Evolutionary conservation across 2,888 invertebrate genomes (phyloP).

Genomic region (Aethes cnicana): DNA sequence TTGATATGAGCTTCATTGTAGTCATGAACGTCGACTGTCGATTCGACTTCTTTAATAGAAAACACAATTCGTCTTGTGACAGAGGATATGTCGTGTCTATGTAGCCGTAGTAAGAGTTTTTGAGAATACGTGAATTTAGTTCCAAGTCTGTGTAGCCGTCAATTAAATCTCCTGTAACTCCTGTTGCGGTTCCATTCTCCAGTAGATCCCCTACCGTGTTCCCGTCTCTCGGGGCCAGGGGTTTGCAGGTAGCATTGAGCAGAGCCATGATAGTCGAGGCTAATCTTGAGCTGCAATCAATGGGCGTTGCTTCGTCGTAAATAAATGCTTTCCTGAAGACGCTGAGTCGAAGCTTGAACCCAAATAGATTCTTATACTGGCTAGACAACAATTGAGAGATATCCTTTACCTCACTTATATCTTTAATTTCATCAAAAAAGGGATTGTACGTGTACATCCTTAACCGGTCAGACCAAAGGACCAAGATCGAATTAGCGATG

Average conservation of each 20-base stretch:
- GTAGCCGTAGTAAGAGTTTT: constrained; percentile 70
- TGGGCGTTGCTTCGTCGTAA: constrained; percentile 53
- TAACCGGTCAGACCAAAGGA: constrained; percentile 56
- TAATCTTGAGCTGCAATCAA: constrained; percentile 58
- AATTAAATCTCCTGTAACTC: constrained; percentile 68
- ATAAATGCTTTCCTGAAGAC: constrained; percentile 63
- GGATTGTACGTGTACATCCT: constrained; percentile 79
- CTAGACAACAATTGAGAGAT: constrained; percentile 46
- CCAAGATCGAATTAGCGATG: constrained; percentile 75
- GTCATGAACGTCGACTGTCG: constrained; percentile 75
- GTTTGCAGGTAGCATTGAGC: constrained; percentile 67
- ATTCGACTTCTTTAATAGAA: constrained; percentile 75
- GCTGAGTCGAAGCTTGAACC: constrained; percentile 58
- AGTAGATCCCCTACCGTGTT: constrained; percentile 69
- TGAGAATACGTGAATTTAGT: constrained; percentile 77
- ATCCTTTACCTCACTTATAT: constrained; percentile 64
- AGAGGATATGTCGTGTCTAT: constrained; percentile 80
- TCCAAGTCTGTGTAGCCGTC: constrained; percentile 80
- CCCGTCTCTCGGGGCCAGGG: constrained; percentile 63
- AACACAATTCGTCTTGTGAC: constrained; percentile 79
- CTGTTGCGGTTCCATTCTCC: constrained; percentile 70
- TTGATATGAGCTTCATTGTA: constrained; percentile 59
- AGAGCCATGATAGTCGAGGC: constrained; percentile 54
- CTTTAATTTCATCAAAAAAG: constrained; percentile 64
- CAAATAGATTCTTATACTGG: constrained; percentile 63